These are phyloP conservation scores for Melanotaenia maccullochi DNA, from an alignment of 2,797 vertebrate genomes.

Conservation along the genomic window DNA sequence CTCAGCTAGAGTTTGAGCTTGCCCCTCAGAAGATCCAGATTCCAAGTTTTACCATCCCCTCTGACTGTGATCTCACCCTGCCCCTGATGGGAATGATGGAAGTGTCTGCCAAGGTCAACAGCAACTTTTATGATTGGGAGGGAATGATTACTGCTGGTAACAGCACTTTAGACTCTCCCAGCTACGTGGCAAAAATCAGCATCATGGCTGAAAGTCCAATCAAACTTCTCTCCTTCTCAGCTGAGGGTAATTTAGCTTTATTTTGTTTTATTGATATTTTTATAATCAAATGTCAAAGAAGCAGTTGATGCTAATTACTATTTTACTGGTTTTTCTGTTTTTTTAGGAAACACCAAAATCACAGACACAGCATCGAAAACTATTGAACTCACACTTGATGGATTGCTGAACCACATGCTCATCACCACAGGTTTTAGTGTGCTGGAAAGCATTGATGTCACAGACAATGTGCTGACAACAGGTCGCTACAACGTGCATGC, in stretches of 20 bases:
- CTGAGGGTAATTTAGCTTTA: conserved; percentile 85
- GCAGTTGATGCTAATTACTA: background rate
- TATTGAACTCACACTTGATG: conserved; percentile 75
- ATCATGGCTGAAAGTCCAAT: conserved; percentile 83
- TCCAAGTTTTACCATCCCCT: conserved; percentile 87
- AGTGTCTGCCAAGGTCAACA: conserved; percentile 85
- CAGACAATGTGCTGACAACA: conserved; percentile 74
- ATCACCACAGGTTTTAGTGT: conserved; percentile 83
- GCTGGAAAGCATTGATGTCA: conserved; percentile 70
- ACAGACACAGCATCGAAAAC: conserved; percentile 73
- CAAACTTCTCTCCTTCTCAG: conserved; percentile 86
- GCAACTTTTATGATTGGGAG: conserved; percentile 93
- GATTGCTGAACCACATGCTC: conserved; percentile 85
- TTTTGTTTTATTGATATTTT: conserved; percentile 9
- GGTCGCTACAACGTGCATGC: conserved; percentile 78
- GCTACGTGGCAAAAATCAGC: conserved; percentile 79
- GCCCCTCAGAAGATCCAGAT: conserved; percentile 79
- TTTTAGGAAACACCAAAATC: conserved; percentile 84
- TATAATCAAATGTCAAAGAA: conserved; percentile 9
- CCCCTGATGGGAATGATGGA: conserved; percentile 88
- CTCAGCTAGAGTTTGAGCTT: conserved; percentile 82
- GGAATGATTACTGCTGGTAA: conserved; percentile 84
- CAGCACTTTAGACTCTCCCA: conserved; percentile 75
- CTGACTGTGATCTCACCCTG: conserved; percentile 81
- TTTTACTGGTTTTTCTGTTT: conserved; percentile 43